A percentile compares a stretch with the other conserved stretches of the same genome.
phyloP scores from a whole-genome alignment of 2,888 invertebrate genomes.

The Epinotia bilunana region DNA sequence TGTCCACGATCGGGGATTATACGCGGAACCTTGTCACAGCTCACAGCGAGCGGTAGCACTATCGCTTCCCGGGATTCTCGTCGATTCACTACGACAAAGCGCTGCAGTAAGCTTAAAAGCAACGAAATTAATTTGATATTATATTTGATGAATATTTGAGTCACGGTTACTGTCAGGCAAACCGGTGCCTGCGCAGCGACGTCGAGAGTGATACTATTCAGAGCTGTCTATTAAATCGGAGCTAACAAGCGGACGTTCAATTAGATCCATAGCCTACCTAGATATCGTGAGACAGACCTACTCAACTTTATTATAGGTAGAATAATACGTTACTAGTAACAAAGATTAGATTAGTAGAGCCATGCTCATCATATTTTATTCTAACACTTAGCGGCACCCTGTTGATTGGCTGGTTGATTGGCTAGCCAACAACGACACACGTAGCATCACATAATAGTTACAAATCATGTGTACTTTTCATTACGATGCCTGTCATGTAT shows the following conservation, averaged over 20 bases:
- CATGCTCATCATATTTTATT: too few relatives aligned
- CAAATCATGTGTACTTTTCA: too few relatives aligned
- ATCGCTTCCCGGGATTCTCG: conserved; percentile 15
- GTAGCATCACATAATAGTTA: too few relatives aligned
- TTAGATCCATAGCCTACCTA: not conserved
- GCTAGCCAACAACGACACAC: too few relatives aligned
- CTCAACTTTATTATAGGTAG: too few relatives aligned
- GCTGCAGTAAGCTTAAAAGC: conserved; percentile 12
- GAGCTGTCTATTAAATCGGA: not conserved
- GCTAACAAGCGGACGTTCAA: not conserved
- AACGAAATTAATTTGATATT: conserved; percentile 9
- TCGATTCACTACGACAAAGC: conserved; percentile 20
- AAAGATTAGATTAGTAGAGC: too few relatives aligned
- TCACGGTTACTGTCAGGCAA: conserved; percentile 1
- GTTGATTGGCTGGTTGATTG: too few relatives aligned
- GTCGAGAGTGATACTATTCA: not conserved
- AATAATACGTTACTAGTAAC: too few relatives aligned
- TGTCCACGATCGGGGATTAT: conserved; percentile 37
- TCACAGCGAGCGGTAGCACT: conserved; percentile 18
- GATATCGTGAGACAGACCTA: too few relatives aligned
- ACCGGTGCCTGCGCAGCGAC: not conserved
- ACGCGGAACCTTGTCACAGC: conserved; percentile 25
- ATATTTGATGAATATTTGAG: too few relatives aligned
- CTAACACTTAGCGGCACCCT: too few relatives aligned
- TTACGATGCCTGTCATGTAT: too few relatives aligned